Percentiles rank a stretch among this genome's conserved stretches.
These are phyloP conservation scores for Enteromius unitaeniatus DNA, from an alignment of 2,797 vertebrate species.

Conservation along the genomic window DNA sequence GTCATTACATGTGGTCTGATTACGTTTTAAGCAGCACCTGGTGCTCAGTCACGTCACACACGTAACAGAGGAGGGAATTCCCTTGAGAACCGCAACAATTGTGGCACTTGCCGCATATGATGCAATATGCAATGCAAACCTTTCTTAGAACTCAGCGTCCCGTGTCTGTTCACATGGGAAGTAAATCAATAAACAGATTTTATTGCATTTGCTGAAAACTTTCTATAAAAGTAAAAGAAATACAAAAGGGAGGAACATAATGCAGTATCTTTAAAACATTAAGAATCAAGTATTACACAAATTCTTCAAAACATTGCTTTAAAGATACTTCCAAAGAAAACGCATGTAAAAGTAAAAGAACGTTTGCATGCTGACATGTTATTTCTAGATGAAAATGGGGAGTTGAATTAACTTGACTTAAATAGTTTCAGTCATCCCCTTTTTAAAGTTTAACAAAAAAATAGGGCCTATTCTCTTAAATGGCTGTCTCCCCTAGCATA, in stretches of 20 bases:
- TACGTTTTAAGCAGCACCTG: conserved; percentile 63
- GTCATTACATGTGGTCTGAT: conserved; percentile 62
- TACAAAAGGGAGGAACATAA: neutral
- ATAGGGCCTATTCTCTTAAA: neutral
- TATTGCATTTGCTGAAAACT: neutral
- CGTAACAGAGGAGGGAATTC: conserved; percentile 37
- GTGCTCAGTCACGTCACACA: conserved; percentile 51
- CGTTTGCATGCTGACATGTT: neutral
- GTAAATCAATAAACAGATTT: neutral
- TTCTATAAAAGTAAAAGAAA: neutral
- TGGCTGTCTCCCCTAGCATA: neutral
- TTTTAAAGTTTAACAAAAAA: neutral
- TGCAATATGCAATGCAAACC: conserved; percentile 5
- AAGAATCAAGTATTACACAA: neutral
- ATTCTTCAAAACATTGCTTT: neutral
- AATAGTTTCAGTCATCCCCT: neutral
- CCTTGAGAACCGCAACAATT: conserved; percentile 52
- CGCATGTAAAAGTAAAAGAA: neutral
- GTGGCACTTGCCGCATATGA: conserved; percentile 38
- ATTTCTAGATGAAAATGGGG: neutral
- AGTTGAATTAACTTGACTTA: neutral
- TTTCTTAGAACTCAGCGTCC: conserved; percentile 6
- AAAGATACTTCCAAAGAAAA: neutral
- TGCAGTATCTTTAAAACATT: neutral
- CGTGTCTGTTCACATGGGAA: neutral